Percentiles rank a stretch among this genome's conserved stretches.
Evolutionary conservation across 2,888 invertebrate genomes (phyloP).

Genomic region (Eupithecia abbreviata): DNA sequence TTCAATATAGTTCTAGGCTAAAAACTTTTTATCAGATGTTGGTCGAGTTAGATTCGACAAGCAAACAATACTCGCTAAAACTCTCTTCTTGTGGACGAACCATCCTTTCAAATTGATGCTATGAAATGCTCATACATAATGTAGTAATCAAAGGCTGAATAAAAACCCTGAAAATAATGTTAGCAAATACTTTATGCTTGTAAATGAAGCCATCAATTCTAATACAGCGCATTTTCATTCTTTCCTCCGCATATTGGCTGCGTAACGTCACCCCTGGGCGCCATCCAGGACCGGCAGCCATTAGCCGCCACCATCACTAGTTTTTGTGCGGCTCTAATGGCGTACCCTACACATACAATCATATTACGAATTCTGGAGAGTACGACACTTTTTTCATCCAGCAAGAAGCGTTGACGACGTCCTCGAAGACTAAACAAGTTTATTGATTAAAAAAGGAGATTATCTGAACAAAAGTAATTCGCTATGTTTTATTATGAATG

Average conservation of each 20-base stretch:
- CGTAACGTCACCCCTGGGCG: slow-evolving; percentile 39
- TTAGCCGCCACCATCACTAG: slow-evolving; percentile 35
- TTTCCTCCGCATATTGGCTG: slow-evolving; percentile 34
- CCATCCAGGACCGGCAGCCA: slow-evolving; percentile 23
- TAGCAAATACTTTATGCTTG: background rate
- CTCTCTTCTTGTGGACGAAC: background rate
- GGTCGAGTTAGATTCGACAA: background rate
- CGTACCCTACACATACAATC: slow-evolving; percentile 23
- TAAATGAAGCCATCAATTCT: slow-evolving; percentile 40
- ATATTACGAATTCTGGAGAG: slow-evolving; percentile 16
- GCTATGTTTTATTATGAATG: background rate
- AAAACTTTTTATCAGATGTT: background rate
- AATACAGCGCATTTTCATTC: slow-evolving; percentile 36
- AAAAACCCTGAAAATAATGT: background rate
- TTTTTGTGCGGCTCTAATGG: slow-evolving; percentile 33
- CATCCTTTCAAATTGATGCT: background rate
- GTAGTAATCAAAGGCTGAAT: background rate
- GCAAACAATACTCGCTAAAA: background rate
- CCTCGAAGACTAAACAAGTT: background rate
- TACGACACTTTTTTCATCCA: background rate
- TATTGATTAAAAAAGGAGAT: background rate
- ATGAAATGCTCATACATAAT: background rate
- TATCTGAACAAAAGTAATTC: background rate
- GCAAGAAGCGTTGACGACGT: slow-evolving; percentile 4
- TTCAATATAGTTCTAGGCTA: background rate